These are phyloP conservation scores for Anthonomus grandis DNA, from an alignment of 1,140 invertebrate genomes.

Conservation along the genomic window DNA sequence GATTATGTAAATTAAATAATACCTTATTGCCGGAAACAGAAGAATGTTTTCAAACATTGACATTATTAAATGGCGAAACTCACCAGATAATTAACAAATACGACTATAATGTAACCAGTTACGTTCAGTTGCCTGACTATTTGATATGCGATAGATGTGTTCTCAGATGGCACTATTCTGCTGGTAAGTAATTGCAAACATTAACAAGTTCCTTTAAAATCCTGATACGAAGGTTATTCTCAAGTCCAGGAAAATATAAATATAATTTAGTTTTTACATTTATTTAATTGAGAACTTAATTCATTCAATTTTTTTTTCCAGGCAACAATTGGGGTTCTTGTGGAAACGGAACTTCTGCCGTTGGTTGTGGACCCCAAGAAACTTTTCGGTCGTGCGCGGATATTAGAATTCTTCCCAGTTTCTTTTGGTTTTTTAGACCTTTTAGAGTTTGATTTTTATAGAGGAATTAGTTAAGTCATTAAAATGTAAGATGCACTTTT, in stretches of 20 bases:
- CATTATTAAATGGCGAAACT: slow-evolving; percentile 50
- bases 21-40: slow-evolving; percentile 53
- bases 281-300: too few relatives aligned
- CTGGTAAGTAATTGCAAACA: slow-evolving; percentile 51
- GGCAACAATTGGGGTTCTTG: slow-evolving; percentile 75
- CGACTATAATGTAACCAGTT: slow-evolving; percentile 45
- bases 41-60: slow-evolving; percentile 57
- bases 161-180: slow-evolving; percentile 65
- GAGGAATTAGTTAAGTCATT: too few relatives aligned
- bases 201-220: too few relatives aligned
- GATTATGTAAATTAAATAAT: slow-evolving; percentile 55
- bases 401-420: slow-evolving; percentile 60
- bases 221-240: background rate
- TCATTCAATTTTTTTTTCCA: slow-evolving; percentile 24
- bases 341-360: slow-evolving; percentile 60
- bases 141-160: slow-evolving; percentile 64
- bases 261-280: too few relatives aligned
- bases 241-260: too few relatives aligned
- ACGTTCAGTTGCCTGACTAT: slow-evolving; percentile 51
- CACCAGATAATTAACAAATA: slow-evolving; percentile 34
- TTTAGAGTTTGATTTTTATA: too few relatives aligned
- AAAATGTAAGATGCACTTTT: too few relatives aligned
- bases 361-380: slow-evolving; percentile 80
- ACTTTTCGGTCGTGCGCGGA: slow-evolving; percentile 82
- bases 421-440: background rate